Base-by-base conservation (phyloP, 2,113 vertebrate genomes). In the Bubalus kerabau region DNA sequence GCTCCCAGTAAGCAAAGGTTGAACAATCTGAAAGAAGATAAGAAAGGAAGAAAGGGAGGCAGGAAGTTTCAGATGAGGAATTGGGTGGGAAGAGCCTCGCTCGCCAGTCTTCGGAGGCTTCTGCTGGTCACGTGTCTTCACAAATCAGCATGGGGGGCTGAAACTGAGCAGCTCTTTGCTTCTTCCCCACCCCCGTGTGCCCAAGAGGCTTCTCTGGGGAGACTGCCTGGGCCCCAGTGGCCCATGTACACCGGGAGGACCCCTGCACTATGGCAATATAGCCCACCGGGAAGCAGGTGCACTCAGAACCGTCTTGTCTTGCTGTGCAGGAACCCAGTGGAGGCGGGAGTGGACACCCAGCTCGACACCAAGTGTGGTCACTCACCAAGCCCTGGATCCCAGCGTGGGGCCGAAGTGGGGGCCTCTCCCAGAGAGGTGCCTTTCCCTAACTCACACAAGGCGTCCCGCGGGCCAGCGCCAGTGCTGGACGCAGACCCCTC, bases 201-300 rank as follows among this genome's bases (percentile, higher is more conserved):
- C 19, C 13, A 0, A 1, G 32, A 28, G 71, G 32, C 50, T 59
- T n/a, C 81, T 50, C 74, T 26, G 52, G 50, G n/a, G 30, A 48
- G 46, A 36, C 48, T 30, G 40, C 36, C 46, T 16, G 87, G 32
- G 24, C 48, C 81, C 43, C 0, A 2, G 50, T 4, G 71, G 50
- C 82, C 48, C 64, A 15, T 3, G 13, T 26, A 3, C n/a, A 52
- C 4, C 0, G 0, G 1, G 21, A 46, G 14, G 56, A 5, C 19
- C 46, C 81, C 78, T 30, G 50, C 2, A 24, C 36, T 71, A 40
- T 48, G 40, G n/a, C 36, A 36, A 16, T 13, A 36, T n/a, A 48
- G 46, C 23, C 62, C 15, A 1, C 57, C 1, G 11, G 50, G 57
- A 85, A 36, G 74, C 60, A 30, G 48, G 67, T 7, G 46, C 60